Evolutionary conservation across 2,797 vertebrate species (phyloP), one percentile per base, ranked within the genome.

Genomic region (Orientallactaga sibirica): DNA sequence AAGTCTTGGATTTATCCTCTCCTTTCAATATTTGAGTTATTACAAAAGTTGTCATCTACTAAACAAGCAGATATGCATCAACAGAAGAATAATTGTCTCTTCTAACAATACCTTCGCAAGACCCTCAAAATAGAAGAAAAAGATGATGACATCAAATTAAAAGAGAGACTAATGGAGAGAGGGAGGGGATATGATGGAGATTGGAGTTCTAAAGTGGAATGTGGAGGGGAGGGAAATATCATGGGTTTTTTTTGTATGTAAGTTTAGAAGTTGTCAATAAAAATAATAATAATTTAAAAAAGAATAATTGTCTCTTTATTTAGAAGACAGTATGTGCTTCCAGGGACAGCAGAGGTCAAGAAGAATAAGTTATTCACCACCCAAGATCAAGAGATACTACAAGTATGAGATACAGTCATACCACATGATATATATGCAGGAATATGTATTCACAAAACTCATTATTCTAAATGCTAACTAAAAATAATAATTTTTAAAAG

Each of bases 11-110:
- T 76, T 96, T 91, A 88, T 86, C 66, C 27, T 77, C 48, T 84
- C 22, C 15, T 92, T 48, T 92, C 48, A 55, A 86, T 83, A 87
- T 76, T 76, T 43, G 5, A 24, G 48, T 87, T 90, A 82, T 73
- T 90, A 85, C 43, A 90, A 85, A 94, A 81, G 43, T 82, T 86
- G 86, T 80, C 67, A 88, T 93, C 87, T 93, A 93, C 62, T 87
- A 25, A 61, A 78, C 52, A 92, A 89, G 87, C 93, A 55, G 12
- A 83, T 93, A 82, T 20, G 71, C 15, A 90, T 89, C 67, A 93
- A 92, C 19, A 85, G 82, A 22, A 43, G 5, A 68, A 74, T 67
- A 84, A 85, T 41, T 83, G 5, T 79, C 48, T 74, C 90, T 95
- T 92, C 33, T 37, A 37, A 37, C 33, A 37, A 37, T 37, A 37